phyloP scores from a whole-genome alignment of 2,113 vertebrate species.

The Cottus gobio region DNA sequence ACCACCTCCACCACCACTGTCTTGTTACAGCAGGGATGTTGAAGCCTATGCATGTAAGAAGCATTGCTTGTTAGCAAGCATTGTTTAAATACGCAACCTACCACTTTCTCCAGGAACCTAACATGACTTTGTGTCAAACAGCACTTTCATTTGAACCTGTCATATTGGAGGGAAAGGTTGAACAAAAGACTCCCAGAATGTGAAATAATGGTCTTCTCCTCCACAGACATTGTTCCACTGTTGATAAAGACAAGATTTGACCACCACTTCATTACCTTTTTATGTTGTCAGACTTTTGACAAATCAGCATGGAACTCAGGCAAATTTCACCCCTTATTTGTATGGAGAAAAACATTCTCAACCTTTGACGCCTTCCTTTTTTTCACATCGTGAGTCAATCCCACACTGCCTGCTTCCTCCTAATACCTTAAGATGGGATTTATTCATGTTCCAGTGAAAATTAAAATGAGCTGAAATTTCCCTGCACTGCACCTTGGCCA shows the following conservation, averaged over 20 bases:
- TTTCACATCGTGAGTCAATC: neutral
- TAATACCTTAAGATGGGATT: slow-evolving; percentile 1
- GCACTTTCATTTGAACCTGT: slow-evolving; percentile 6
- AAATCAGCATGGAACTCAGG: neutral
- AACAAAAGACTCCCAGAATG: neutral
- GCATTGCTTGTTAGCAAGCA: neutral
- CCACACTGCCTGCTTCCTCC: neutral
- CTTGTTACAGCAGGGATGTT: neutral
- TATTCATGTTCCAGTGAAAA: neutral
- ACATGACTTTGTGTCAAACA: neutral
- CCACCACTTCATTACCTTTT: neutral
- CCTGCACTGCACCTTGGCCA: neutral
- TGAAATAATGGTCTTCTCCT: slow-evolving; percentile 16
- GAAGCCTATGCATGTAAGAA: neutral
- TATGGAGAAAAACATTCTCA: neutral
- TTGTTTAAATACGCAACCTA: slow-evolving; percentile 8
- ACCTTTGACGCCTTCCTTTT: slow-evolving; percentile 9
- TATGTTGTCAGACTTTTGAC: slow-evolving; percentile 1
- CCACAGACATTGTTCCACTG: neutral
- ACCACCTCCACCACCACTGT: neutral
- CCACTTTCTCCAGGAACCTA: neutral
- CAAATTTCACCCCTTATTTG: neutral
- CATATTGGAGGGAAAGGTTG: neutral
- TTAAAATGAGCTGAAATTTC: neutral
- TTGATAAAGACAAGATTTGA: neutral